Evolutionary conservation across 1,140 invertebrate species (phyloP), one percentile per base, ranked within the genome.

Genomic region (Drosophila repletoides): DNA sequence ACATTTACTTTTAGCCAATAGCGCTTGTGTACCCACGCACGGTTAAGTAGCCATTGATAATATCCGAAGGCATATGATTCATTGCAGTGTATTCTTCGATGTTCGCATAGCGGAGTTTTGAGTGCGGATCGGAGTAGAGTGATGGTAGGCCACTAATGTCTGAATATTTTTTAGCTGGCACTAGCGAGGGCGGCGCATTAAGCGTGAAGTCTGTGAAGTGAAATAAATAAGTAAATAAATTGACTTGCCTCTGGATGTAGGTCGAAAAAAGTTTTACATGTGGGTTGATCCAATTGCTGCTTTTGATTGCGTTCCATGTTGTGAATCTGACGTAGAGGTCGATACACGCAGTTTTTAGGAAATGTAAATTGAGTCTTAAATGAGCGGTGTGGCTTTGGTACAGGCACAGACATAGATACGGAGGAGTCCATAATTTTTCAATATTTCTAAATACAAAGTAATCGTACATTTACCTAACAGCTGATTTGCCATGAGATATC

Each of bases 111-210:
- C 94, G 93, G 6, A 98, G 91, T 88, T 97, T 97, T 6, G 96
- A 97, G 83, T 97, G 95, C 14, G 97, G 95, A 92, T 98, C 97
- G 72, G 95, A 95, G 77, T 98, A 98, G 38, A 94, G 94, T 38
- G 96, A 95, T 45, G 94, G 93, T 46, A 98, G 87, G 1, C 97
- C 97, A 72, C 96, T 97, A 49, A 98, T 94, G 88, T 98, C 97
- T 0, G 97, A 98, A 91, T 98, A 98, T 83, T 98, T 98, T 88
- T 97, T 97, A 1, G 95, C 93, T 17, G 97, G 97, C 89, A 94
- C 95, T 72, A 97, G 96, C 53, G 96, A 96, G 28, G 97, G 96
- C 12, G 96, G 96, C 24, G 96, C 96, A 91, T 97, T 97, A 60
- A 98, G 95, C 31, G 93, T 94, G 84, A 94, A 95, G 91, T 96